Conservation (phyloP, 2,113 vertebrate genomes). For the Sterna hirundo region DNA sequence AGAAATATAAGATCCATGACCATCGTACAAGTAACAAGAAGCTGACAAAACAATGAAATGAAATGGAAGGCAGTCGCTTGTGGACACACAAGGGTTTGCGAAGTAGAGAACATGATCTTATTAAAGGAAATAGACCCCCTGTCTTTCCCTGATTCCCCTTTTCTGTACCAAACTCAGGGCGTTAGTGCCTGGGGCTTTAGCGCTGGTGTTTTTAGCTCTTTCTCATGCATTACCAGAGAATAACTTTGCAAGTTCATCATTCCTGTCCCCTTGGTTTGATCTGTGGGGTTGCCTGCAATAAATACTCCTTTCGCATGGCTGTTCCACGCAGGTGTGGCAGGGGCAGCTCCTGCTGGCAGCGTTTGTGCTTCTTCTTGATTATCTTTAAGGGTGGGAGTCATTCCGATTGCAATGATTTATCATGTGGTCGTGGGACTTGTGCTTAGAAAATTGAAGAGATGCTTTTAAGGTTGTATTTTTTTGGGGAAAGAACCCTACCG, state of each 20-base stretch:
- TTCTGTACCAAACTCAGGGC: neutral
- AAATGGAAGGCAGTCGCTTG: neutral
- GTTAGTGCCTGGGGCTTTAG: neutral
- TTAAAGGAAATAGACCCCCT: neutral
- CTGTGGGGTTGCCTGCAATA: neutral
- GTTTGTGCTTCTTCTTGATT: neutral
- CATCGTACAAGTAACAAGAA: accelerated
- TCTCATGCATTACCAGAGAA: too few relatives aligned
- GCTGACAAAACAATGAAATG: neutral
- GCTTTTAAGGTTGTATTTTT: neutral
- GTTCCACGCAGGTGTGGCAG: neutral
- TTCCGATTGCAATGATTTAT: neutral
- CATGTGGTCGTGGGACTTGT: neutral
- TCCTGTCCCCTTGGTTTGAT: neutral
- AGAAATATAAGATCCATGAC: accelerated
- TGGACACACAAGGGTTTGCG: neutral
- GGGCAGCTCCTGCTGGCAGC: neutral
- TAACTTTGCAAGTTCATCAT: too few relatives aligned
- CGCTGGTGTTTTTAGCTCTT: neutral
- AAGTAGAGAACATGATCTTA: neutral
- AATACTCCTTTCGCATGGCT: neutral
- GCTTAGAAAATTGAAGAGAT: neutral
- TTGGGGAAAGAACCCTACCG: neutral
- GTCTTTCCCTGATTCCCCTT: too few relatives aligned
- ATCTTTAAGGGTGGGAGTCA: neutral